These are phyloP conservation scores for Gymnodraco acuticeps DNA, from an alignment of 2,797 vertebrate species.

Conservation along the genomic window DNA sequence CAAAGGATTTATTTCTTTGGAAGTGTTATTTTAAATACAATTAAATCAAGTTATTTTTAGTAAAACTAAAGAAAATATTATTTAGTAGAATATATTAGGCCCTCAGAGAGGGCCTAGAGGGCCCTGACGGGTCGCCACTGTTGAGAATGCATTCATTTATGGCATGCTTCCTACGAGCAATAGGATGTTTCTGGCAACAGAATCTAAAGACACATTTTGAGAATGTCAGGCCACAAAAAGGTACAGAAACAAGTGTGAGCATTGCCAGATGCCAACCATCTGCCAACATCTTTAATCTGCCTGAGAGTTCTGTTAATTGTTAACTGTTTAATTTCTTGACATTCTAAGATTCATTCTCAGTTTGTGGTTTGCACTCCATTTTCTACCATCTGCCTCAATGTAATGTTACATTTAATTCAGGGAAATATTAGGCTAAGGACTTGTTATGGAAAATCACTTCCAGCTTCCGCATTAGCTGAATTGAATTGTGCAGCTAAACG, in stretches of 20 bases:
- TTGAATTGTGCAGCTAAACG: constrained; percentile 6
- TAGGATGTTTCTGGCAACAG: constrained; percentile 9
- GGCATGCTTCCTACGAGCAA: background rate
- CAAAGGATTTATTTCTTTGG: too few species aligned
- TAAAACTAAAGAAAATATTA: too few species aligned
- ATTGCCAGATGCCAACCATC: constrained; percentile 59
- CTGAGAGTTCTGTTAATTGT: constrained; percentile 42
- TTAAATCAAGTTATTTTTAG: too few species aligned
- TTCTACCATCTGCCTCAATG: constrained; percentile 45
- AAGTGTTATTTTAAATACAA: too few species aligned
- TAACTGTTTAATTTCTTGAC: constrained; percentile 2
- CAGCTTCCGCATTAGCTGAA: background rate
- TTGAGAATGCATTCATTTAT: background rate
- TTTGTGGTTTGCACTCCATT: constrained; percentile 23
- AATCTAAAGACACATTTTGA: constrained; percentile 13
- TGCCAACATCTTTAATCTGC: constrained; percentile 50
- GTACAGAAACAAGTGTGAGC: background rate
- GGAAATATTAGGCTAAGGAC: constrained; percentile 6
- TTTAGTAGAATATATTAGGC: too few species aligned
- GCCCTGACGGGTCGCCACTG: too few species aligned
- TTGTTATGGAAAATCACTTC: background rate
- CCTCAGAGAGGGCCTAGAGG: too few species aligned
- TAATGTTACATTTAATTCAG: constrained; percentile 5
- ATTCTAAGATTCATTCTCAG: constrained; percentile 25
- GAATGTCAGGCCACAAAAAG: constrained; percentile 9